Evolutionary conservation across 2,113 vertebrate species (phyloP).

Genomic region (Copsychus sechellarum): DNA sequence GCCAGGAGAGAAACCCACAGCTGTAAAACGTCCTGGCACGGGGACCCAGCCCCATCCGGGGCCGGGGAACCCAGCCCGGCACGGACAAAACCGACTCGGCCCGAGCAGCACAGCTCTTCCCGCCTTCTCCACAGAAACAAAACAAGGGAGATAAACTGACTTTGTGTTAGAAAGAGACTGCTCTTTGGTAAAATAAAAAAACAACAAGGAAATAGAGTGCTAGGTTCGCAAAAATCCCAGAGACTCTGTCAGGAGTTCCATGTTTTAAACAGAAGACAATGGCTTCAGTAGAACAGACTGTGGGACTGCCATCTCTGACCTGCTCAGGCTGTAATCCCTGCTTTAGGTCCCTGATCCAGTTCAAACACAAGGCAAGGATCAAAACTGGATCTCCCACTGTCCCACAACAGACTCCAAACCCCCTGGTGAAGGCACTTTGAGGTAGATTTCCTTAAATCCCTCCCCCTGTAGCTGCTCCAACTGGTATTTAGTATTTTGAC

Average conservation of each 20-base stretch:
- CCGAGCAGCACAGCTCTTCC: not conserved
- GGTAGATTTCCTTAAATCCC: not conserved
- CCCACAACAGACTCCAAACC: not conserved
- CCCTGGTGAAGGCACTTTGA: not conserved
- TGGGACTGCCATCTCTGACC: not conserved
- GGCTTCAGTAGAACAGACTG: not conserved
- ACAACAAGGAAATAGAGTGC: not conserved
- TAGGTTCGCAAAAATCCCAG: not conserved
- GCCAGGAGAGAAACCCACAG: not conserved
- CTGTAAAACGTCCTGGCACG: not conserved
- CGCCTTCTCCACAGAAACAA: not conserved
- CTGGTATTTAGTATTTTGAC: not conserved
- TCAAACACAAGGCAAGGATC: not conserved
- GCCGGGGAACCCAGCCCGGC: not conserved
- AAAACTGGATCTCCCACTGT: not conserved
- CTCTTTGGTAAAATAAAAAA: not conserved
- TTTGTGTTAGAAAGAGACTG: not conserved
- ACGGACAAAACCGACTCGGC: not conserved
- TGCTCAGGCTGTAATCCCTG: not conserved
- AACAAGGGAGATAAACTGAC: not conserved
- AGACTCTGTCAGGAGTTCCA: not conserved
- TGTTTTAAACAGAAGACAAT: not conserved
- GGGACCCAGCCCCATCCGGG: conserved; percentile 68
- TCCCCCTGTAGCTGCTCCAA: not conserved
- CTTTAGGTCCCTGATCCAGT: not conserved